Conservation (phyloP, 2,888 invertebrate species). For the Acleris holmiana region DNA sequence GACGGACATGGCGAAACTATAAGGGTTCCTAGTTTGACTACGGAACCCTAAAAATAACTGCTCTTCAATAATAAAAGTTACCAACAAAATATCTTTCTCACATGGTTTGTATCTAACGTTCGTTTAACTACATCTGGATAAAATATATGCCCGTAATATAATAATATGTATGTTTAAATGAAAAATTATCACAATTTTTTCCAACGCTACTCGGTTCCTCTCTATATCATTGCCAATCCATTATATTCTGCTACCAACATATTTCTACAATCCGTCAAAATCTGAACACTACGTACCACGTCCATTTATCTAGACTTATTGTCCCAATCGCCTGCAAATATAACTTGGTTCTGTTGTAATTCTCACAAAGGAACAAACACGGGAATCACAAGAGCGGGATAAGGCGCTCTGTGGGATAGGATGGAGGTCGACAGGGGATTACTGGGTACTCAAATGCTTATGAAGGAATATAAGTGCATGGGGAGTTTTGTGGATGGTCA, state of each 20-base stretch:
- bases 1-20: too few species aligned
- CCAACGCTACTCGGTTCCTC: background rate
- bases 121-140: too few species aligned
- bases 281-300: background rate
- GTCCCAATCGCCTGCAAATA: constrained; percentile 9
- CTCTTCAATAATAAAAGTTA: too few species aligned
- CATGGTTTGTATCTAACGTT: too few species aligned
- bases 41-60: too few species aligned
- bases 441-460: constrained; percentile 2
- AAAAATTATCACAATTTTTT: too few species aligned
- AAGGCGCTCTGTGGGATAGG: constrained; percentile 7
- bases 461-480: constrained; percentile 1
- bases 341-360: constrained; percentile 18
- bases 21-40: too few species aligned
- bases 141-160: too few species aligned
- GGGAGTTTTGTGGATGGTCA: background rate
- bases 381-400: constrained; percentile 22
- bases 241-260: constrained; percentile 19
- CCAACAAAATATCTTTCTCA: too few species aligned
- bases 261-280: background rate
- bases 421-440: constrained; percentile 32
- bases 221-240: constrained; percentile 8
- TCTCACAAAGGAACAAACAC: constrained; percentile 27
- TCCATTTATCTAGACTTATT: background rate
- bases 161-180: too few species aligned